phyloP scores from a whole-genome alignment of 2,113 vertebrate genomes.

The Ifrita kowaldi region DNA sequence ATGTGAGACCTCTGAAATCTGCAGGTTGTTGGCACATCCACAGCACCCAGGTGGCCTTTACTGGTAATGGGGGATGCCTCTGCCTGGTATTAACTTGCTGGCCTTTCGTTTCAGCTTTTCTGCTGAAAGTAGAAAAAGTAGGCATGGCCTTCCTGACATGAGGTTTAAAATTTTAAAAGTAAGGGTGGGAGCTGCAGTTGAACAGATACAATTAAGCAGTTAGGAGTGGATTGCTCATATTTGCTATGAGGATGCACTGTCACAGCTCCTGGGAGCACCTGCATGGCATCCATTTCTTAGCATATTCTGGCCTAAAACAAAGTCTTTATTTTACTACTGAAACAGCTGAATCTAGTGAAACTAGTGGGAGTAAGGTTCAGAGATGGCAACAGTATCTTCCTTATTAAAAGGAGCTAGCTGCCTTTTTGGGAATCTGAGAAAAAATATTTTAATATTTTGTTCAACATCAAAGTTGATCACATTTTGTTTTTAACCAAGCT shows the following conservation, averaged over 20 bases:
- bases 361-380: background rate
- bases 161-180: background rate
- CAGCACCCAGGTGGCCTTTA: background rate
- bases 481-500: background rate
- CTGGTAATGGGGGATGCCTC: background rate
- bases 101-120: background rate
- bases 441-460: background rate
- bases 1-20: background rate
- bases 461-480: background rate
- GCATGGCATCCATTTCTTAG: background rate
- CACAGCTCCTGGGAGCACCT: fast-evolving
- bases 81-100: background rate
- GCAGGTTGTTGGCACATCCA: background rate
- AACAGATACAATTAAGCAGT: background rate
- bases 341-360: background rate
- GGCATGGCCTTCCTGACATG: background rate
- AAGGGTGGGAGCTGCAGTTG: background rate
- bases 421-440: background rate
- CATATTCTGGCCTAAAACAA: background rate
- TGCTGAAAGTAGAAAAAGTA: background rate
- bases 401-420: background rate
- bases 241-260: background rate
- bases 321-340: background rate
- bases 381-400: background rate
- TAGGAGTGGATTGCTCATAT: background rate